These are phyloP conservation scores for Micronisus gabar DNA, from an alignment of 2,113 vertebrate genomes.

Conservation along the genomic window DNA sequence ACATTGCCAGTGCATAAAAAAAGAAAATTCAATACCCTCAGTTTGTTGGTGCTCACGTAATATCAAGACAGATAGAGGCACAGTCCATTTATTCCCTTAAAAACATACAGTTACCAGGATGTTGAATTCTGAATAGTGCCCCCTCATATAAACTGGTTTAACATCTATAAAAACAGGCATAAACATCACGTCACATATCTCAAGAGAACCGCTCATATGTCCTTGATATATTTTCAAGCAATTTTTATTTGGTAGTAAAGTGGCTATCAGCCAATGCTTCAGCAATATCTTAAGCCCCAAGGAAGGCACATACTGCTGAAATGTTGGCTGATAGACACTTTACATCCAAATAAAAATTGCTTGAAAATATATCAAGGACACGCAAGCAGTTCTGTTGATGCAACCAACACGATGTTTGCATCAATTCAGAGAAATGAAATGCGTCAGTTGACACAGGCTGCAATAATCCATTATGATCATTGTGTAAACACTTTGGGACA, in stretches of 20 bases:
- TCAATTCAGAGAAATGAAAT: conserved; percentile 8
- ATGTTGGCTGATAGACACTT: conserved; percentile 20
- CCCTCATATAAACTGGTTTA: neutral
- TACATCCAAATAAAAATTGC: conserved; percentile 50
- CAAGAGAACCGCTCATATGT: neutral
- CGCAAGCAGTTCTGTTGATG: neutral
- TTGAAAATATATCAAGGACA: conserved; percentile 54
- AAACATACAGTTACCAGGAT: neutral
- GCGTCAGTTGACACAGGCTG: neutral
- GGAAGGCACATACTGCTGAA: conserved; percentile 57
- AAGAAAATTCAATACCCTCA: neutral
- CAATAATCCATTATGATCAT: neutral
- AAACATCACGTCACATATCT: neutral
- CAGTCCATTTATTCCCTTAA: neutral
- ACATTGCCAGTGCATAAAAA: neutral
- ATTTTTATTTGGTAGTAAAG: conserved; percentile 63
- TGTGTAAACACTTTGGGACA: neutral
- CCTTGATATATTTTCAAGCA: conserved; percentile 55
- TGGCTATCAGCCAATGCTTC: conserved; percentile 51
- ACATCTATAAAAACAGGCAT: conserved; percentile 27
- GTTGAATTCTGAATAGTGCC: neutral
- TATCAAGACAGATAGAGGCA: neutral
- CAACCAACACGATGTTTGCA: conserved; percentile 15
- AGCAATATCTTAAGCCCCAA: conserved; percentile 47
- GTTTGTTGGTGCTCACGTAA: neutral